Conservation (phyloP, 2,888 invertebrate species). For the Aphrophora alni region DNA sequence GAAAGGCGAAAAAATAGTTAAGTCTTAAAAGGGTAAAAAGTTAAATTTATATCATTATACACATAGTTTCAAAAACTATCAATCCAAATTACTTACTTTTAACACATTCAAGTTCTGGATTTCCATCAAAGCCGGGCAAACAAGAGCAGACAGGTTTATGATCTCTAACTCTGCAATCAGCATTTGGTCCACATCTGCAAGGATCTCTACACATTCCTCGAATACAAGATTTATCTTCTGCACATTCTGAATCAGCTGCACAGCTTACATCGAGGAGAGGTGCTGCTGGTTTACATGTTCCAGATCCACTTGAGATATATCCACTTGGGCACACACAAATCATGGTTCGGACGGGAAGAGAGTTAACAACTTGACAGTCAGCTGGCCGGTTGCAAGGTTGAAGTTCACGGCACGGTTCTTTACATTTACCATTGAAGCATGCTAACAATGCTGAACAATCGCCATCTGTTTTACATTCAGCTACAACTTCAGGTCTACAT, state of each 20-base stretch:
- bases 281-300: slow-evolving; percentile 77
- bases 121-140: slow-evolving; percentile 81
- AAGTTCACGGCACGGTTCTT: slow-evolving; percentile 79
- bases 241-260: slow-evolving; percentile 78
- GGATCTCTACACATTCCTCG: slow-evolving; percentile 82
- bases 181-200: slow-evolving; percentile 84
- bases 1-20: too few species aligned
- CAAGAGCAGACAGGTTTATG: slow-evolving; percentile 91
- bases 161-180: slow-evolving; percentile 81
- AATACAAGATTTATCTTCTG: slow-evolving; percentile 77
- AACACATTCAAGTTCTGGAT: slow-evolving; percentile 81
- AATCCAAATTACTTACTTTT: slow-evolving; percentile 63
- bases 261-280: slow-evolving; percentile 71
- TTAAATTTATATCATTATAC: too few species aligned
- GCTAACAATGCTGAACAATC: slow-evolving; percentile 83
- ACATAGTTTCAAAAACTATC: too few species aligned
- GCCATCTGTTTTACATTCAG: slow-evolving; percentile 79
- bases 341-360: slow-evolving; percentile 86
- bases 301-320: slow-evolving; percentile 82
- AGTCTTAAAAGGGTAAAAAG: too few species aligned
- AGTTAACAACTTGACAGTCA: slow-evolving; percentile 74
- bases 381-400: slow-evolving; percentile 83
- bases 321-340: slow-evolving; percentile 89
- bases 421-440: slow-evolving; percentile 81
- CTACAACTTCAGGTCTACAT: slow-evolving; percentile 74